Conservation (phyloP, 23 tunicate species). For the Corella eumyota region DNA sequence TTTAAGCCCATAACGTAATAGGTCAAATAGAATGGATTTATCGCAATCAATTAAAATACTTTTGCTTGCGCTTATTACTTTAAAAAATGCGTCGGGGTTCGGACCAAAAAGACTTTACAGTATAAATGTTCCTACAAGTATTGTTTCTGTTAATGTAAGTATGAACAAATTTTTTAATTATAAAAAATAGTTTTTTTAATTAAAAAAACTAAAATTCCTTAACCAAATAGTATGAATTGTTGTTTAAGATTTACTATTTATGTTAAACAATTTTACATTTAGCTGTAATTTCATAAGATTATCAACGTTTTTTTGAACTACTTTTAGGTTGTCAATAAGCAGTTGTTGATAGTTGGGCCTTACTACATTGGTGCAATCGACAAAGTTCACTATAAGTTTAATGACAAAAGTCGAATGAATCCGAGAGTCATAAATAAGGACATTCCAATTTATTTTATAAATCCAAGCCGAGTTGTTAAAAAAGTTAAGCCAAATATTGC, state of each 20-base stretch:
- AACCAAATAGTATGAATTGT: background rate
- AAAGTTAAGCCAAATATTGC: no score
- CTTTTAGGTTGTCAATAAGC: conserved; percentile 10
- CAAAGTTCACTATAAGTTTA: conserved; percentile 41
- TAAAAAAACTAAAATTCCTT: background rate
- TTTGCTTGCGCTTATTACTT: background rate
- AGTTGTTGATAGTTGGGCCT: conserved; percentile 19
- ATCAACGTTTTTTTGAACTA: background rate
- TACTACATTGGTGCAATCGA: conserved; percentile 35
- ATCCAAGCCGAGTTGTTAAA: no score
- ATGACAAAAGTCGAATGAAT: conserved; percentile 16
- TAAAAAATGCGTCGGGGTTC: conserved; percentile 12
- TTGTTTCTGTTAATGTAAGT: conserved; percentile 66
- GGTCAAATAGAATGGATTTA: no score
- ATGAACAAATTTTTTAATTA: background rate
- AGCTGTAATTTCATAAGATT: background rate
- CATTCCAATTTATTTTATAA: no score
- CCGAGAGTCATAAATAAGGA: conserved; percentile 28
- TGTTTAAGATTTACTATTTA: background rate
- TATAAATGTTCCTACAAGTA: conserved; percentile 28
- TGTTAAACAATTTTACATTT: background rate
- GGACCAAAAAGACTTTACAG: conserved; percentile 68
- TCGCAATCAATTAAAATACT: background rate
- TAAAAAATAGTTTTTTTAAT: no score
- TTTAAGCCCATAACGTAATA: no score